Evolutionary conservation across 2,113 vertebrate genomes (phyloP), one percentile per base, ranked within the genome.

Genomic region (Cryptotis parvus): DNA sequence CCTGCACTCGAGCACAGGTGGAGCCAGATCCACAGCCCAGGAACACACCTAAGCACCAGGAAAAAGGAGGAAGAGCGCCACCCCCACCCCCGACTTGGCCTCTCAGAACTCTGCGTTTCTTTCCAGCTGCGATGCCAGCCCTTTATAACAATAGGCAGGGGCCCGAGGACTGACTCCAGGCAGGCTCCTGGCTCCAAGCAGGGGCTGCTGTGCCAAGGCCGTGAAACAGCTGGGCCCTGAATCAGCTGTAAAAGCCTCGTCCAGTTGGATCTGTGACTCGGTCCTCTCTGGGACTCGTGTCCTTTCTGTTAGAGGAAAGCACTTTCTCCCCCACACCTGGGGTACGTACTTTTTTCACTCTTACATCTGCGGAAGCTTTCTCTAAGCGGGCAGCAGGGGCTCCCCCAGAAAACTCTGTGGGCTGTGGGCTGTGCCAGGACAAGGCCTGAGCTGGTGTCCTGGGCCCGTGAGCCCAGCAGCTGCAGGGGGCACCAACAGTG

Each of bases 271-370:
- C 1, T 12, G 0, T 0, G 1, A 18, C 6, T 37, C 70, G 58
- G 39, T n/a, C 2, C 37, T 18, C 33, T 1, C 24, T 26, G 8
- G 10, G n/a, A 35, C 45, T 12, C n/a, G 0, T 6, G 55, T n/a
- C 61, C 45, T 33, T 14, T 4, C 26, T 84, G 73, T 10, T 10
- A 49, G 0, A 1, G 2, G 29, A 1, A 26, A 63, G 26, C 26
- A 29, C 0, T 4, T 2, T 11, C 49, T 61, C 49, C 76, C 0
- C 0, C 2, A 37, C 1, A 20, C 4, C 86, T 52, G 41, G 31
- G 43, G 63, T 0, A n/a, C 10, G 35, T 0, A 0, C 0, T 9
- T 29, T 0, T 10, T 1, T 35, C n/a, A 0, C 0, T 26, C 24
- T 69, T 12, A 2, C 10, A 33, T 66, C 27, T 26, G 29, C 1